phyloP scores from a whole-genome alignment of 2,113 vertebrate genomes.

The Malurus melanocephalus region DNA sequence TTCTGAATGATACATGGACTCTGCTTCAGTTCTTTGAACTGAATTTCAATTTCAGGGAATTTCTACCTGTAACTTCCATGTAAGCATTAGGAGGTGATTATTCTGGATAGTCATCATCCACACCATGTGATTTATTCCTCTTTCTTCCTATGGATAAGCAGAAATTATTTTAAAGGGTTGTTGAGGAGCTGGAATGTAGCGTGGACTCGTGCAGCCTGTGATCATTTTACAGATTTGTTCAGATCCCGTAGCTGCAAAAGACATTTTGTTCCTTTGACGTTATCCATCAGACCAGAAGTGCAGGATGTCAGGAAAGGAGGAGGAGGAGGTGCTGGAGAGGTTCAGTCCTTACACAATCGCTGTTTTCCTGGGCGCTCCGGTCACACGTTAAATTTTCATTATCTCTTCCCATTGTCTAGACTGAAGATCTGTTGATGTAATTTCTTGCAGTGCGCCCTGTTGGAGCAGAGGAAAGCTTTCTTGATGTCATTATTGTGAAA shows the following conservation, averaged over 20 bases:
- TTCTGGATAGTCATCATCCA: background rate
- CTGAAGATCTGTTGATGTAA: background rate
- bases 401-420: background rate
- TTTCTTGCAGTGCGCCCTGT: background rate
- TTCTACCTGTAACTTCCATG: background rate
- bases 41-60: background rate
- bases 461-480: background rate
- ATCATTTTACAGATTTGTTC: constrained; percentile 4
- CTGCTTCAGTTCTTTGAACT: background rate
- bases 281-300: background rate
- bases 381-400: background rate
- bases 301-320: background rate
- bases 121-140: background rate
- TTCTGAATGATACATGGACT: background rate
- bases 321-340: background rate
- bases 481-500: background rate
- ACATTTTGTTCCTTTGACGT: constrained; percentile 14
- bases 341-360: background rate
- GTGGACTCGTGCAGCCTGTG: background rate
- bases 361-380: background rate
- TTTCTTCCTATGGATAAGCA: background rate
- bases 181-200: background rate
- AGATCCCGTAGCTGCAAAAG: background rate
- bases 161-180: background rate
- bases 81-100: background rate